Base-by-base conservation (phyloP, 2,797 vertebrate species). In the Syngnathus acus region DNA sequence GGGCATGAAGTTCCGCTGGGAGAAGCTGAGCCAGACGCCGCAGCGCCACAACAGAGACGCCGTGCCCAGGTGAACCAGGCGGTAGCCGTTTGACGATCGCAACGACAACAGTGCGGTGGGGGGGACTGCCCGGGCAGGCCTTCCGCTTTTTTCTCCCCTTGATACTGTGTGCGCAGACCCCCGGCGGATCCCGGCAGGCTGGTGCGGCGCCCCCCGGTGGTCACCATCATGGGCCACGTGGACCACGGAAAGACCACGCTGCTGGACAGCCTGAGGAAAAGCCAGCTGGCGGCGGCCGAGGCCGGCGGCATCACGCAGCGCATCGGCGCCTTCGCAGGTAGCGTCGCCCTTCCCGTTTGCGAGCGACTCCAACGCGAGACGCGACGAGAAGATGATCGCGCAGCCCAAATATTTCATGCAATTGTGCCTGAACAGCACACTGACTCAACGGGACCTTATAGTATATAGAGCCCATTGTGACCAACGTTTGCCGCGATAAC, bases 221-320 rank as follows among this genome's bases (percentile, higher is more conserved):
- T 99, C 65, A 97, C 96, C 32, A 94, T 98, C 79, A 93, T 98
- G 94, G 96, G 96, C 53, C 97, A 98, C 0, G 95, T 99, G 66
- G 96, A 98, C 70, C 97, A 99, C 14, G 96, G 97, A 6, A 98
- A 99, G 78, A 99, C 96, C 0, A 97, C 95, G 0, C 85, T 98
- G 59, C 91, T 98, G 70, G 96, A 98, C 91, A 93, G 92, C 51
- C 86, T 99, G 48, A 86, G 96, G 75, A 93, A 92, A 89, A 95
- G 91, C 66, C 95, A 97, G 14, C 88, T 98, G 62, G 93, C 88
- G 0, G 76, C 92, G 0, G 88, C 75, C 64, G 97, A 99, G 79
- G 93, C 92, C 2, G 96, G 97, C 65, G 96, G 96, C 67, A 98
- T 98, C 86, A 98, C 96, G 0, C 97, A 99, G 17, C 96, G 98